Conservation (phyloP, 1,140 invertebrate genomes). For the Drosophila fuyamai region DNA sequence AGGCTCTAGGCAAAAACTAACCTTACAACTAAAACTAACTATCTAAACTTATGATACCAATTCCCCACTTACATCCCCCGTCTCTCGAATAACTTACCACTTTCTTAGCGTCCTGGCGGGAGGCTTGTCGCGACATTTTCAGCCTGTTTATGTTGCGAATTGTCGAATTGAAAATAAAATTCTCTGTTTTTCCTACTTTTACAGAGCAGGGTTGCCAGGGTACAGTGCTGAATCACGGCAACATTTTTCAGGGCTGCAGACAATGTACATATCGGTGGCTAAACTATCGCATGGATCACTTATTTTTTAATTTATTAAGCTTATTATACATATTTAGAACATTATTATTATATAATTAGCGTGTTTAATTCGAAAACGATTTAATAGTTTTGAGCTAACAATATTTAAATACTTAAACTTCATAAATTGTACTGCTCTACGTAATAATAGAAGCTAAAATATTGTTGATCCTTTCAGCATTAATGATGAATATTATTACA, state of each 20-base stretch:
- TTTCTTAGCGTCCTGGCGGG: conserved; percentile 85
- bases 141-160: conserved; percentile 12
- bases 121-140: conserved; percentile 82
- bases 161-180: conserved; percentile 26
- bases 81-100: conserved; percentile 83
- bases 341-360: no score
- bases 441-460: no score
- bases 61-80: conserved; percentile 3
- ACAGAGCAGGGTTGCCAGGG: conserved; percentile 25
- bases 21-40: conserved; percentile 48
- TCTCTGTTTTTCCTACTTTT: conserved; percentile 22
- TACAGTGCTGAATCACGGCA: not conserved
- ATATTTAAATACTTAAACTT: no score
- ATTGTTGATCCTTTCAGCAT: no score
- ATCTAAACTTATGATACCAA: not conserved
- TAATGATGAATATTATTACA: no score
- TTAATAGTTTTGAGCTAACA: no score
- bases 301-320: not conserved
- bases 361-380: no score
- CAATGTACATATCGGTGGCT: not conserved
- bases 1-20: conserved; percentile 57
- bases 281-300: not conserved
- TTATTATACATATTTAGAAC: no score
- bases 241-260: not conserved
- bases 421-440: no score